A percentile compares a stretch with the other conserved stretches of the same genome.
Evolutionary conservation across 2,797 vertebrate genomes (phyloP).

Genomic region (Acanthis flammea): DNA sequence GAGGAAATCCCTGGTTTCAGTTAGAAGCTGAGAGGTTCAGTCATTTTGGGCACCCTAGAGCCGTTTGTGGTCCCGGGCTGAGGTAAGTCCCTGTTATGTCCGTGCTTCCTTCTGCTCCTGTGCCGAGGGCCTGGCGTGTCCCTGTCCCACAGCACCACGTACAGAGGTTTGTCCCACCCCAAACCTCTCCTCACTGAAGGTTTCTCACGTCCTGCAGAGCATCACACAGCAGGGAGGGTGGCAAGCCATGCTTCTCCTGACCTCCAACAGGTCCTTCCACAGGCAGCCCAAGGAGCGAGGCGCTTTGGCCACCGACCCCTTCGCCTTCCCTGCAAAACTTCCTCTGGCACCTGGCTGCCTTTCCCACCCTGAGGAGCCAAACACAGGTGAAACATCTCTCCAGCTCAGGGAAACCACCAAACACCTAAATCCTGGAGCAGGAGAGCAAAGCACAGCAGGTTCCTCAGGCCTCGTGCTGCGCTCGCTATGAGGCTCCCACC

Average conservation of each 20-base stretch:
- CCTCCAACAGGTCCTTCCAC: not conserved
- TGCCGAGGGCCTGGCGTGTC: not conserved
- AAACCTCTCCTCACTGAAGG: not conserved
- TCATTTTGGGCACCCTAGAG: not conserved
- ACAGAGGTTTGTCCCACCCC: too few relatives aligned
- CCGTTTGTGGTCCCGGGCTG: slow-evolving; percentile 40
- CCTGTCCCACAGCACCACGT: not conserved
- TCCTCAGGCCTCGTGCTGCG: not conserved
- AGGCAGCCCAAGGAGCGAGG: not conserved
- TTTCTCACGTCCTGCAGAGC: not conserved
- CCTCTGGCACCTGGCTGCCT: not conserved
- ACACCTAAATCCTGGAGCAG: fast-evolving
- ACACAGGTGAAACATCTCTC: fast-evolving
- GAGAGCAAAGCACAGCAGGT: not conserved
- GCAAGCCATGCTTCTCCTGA: not conserved
- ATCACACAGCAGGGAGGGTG: fast-evolving
- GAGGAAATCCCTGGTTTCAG: slow-evolving; percentile 56
- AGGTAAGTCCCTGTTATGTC: not conserved
- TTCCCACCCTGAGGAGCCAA: fast-evolving
- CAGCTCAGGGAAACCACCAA: not conserved
- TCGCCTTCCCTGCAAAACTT: not conserved
- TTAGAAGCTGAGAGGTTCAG: slow-evolving; percentile 12
- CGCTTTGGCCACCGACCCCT: not conserved
- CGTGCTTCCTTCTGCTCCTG: not conserved
- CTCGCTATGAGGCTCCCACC: not conserved